Conservation (phyloP, 2,888 invertebrate genomes). For the Pristionchus fissidentatus region DNA sequence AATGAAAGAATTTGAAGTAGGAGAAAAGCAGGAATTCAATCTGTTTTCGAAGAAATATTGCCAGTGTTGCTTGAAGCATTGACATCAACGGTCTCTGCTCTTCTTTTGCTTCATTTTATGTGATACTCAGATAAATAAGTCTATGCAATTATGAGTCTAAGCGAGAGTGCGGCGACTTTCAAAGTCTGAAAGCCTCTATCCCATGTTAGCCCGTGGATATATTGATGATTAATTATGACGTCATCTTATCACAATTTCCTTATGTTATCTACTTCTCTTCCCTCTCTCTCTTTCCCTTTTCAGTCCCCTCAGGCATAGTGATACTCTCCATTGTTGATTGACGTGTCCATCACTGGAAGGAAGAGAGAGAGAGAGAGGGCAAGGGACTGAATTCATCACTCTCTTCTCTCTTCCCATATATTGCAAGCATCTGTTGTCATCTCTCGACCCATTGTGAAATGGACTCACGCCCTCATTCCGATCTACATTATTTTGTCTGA, state of each 20-base stretch:
- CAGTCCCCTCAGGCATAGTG: not conserved
- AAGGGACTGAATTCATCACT: constrained; percentile 31
- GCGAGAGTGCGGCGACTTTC: too few species aligned
- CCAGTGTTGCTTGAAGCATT: not conserved
- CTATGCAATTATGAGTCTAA: too few species aligned
- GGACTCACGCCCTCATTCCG: not conserved
- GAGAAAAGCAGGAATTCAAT: not conserved
- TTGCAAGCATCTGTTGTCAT: constrained; percentile 25
- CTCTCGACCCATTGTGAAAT: not conserved
- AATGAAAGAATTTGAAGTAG: too few species aligned
- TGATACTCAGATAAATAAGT: too few species aligned
- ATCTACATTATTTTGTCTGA: too few species aligned
- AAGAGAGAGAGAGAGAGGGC: constrained; percentile 29
- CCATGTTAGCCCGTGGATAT: not conserved
- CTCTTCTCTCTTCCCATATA: constrained; percentile 33
- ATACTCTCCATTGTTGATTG: constrained; percentile 31
- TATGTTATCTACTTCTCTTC: not conserved
- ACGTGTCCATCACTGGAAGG: constrained; percentile 38
- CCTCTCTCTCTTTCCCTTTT: not conserved
- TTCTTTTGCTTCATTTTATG: too few species aligned
- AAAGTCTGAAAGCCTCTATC: too few species aligned
- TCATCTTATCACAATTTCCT: too few species aligned
- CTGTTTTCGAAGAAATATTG: too few species aligned
- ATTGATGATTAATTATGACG: not conserved
- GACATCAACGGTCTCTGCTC: not conserved